Evolutionary conservation across 1,140 invertebrate species (phyloP).

Genomic region (Armadillidium nasatum): DNA sequence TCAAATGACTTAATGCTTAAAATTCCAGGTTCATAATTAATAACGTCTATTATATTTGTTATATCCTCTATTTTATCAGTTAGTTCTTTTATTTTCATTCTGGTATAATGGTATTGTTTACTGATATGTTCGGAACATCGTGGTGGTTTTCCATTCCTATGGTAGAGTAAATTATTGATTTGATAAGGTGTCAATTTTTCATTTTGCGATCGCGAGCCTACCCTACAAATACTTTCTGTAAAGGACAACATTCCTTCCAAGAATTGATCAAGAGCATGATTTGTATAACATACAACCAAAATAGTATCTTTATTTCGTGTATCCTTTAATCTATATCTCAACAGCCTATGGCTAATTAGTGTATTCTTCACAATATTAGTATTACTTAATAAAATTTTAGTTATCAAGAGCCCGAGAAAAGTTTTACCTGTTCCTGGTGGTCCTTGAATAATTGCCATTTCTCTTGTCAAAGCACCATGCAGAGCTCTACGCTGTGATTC

Average conservation of each 20-base stretch:
- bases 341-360: too few species aligned
- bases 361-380: too few species aligned
- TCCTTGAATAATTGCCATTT: constrained; percentile 66
- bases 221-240: constrained; percentile 57
- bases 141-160: too few species aligned
- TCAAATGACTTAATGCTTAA: too few species aligned
- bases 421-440: constrained; percentile 79
- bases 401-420: constrained; percentile 64
- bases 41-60: too few species aligned
- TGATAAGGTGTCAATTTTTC: constrained; percentile 51
- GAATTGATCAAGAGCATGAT: constrained; percentile 85
- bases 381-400: constrained; percentile 58
- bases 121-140: too few species aligned
- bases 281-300: constrained; percentile 76
- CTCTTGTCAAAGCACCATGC: constrained; percentile 51
- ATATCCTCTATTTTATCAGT: too few species aligned
- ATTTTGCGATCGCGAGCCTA: constrained; percentile 67
- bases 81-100: too few species aligned
- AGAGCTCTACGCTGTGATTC: constrained; percentile 53
- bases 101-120: too few species aligned
- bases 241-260: constrained; percentile 61
- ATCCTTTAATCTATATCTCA: too few species aligned
- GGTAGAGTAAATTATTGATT: constrained; percentile 25
- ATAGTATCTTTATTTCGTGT: constrained; percentile 52
- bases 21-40: too few species aligned